phyloP scores from a whole-genome alignment of 2,797 vertebrate species.

The Anguilla megastoma region DNA sequence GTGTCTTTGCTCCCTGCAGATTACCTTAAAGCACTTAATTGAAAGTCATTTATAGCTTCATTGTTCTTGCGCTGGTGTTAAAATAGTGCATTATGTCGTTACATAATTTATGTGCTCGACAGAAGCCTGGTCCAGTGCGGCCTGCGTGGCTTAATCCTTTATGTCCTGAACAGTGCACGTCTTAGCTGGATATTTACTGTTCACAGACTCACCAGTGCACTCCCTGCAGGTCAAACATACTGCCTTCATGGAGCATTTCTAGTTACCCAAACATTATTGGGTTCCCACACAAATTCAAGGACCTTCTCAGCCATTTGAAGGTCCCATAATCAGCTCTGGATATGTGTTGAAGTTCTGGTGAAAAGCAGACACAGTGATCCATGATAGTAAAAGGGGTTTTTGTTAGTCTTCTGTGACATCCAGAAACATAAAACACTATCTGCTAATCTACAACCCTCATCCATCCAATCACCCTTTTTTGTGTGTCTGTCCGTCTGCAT shows the following conservation, averaged over 20 bases:
- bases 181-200: neutral
- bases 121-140: neutral
- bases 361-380: neutral
- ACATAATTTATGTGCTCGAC: neutral
- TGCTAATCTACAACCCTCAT: neutral
- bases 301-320: neutral
- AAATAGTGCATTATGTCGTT: neutral
- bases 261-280: neutral
- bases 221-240: neutral
- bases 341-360: neutral
- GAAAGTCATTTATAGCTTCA: neutral
- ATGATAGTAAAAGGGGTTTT: neutral
- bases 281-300: neutral
- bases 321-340: neutral
- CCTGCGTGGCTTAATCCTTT: neutral
- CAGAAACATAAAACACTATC: neutral
- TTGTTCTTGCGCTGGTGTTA: neutral
- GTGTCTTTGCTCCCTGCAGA: neutral
- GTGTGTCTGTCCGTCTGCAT: no score
- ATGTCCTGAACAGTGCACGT: neutral
- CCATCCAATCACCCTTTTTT: neutral
- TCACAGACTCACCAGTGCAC: neutral
- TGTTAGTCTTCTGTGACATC: neutral
- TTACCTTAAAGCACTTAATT: neutral
- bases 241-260: neutral